Evolutionary conservation across 23 tunicate species (phyloP), one percentile per base, ranked within the genome.

Genomic region (Botrylloides violaceus): DNA sequence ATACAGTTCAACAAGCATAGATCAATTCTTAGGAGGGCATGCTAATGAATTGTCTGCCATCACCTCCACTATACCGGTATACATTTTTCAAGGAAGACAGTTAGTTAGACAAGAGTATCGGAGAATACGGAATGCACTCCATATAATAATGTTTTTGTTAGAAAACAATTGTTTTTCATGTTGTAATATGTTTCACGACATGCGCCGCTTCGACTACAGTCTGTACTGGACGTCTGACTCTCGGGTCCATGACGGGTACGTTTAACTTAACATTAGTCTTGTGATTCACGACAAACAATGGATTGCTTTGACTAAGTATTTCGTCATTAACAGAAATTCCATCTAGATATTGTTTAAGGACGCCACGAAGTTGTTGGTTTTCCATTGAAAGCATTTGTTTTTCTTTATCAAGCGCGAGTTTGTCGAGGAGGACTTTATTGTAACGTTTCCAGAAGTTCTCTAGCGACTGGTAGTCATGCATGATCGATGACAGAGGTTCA

Each of bases 381-480:
- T 93, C 98, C 94, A 82, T 72, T 26, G 77, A 25, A 9, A 93
- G 77, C 59, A 63, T 64, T 29, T 78, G 81, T 63, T 81, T 81
- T 72, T 93, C 98, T 58, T 71, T 73, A 76, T 93, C 98, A 47
- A 93, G 84, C 12, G 98, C 89, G 64, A 93, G 49, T 64, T 81
- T 93, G 43, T 93, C 98, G 50, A 86, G 56, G 59, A 85, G 59
- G 32, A 86, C 98, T 70, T 80, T 85, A 75, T 93, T 93, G 77
- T 93, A 87, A 19, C 98, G 88, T 61, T 86, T 85, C 98, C 98
- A 93, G 79, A 93, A 93, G 70, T 81, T 86, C 35, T 93, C 98
- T 62, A 93, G 73, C 29, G 87, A 63, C 21, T 76, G 47, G 71
- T 80, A 84, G 22, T 92, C 93, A 58, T 84, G 98, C 92, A 85